Conservation (phyloP, 92 coral and sea anemone genomes). For the Epizoanthus rinbou region DNA sequence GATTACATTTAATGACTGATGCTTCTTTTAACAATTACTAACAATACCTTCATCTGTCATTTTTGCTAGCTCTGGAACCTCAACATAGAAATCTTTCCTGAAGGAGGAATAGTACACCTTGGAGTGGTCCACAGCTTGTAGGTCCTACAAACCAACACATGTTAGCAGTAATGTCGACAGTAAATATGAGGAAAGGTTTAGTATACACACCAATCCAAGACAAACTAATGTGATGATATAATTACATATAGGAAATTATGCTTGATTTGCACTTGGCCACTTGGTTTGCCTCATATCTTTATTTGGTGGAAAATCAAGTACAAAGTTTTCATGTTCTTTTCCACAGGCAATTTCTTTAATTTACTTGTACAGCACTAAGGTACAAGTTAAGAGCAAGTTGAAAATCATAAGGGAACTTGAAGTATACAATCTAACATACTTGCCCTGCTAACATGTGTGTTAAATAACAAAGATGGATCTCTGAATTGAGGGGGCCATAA, state of each 20-base stretch:
- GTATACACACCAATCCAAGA: no score
- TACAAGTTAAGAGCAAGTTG: no score
- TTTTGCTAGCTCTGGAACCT: conserved; percentile 93
- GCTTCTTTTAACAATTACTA: neutral
- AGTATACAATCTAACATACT: no score
- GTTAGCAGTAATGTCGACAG: neutral
- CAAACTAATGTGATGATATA: no score
- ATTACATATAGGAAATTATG: no score
- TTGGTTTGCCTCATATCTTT: no score
- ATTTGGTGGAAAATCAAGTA: neutral
- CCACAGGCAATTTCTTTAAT: neutral
- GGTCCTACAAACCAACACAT: conserved; percentile 61
- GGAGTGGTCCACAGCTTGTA: conserved; percentile 91
- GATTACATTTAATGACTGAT: neutral
- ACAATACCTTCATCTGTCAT: conserved; percentile 91
- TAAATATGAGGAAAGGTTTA: neutral
- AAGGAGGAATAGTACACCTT: conserved; percentile 90
- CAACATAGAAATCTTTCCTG: conserved; percentile 92
- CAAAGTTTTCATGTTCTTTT: neutral
- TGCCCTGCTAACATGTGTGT: no score
- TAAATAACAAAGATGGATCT: no score
- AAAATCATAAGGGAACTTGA: no score
- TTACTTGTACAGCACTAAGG: no score
- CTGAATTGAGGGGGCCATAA: no score
- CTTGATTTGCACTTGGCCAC: no score